Percentiles rank a stretch among this genome's conserved stretches.
Conservation (phyloP, 2,113 vertebrate species). For the Muscicapa adusta region DNA sequence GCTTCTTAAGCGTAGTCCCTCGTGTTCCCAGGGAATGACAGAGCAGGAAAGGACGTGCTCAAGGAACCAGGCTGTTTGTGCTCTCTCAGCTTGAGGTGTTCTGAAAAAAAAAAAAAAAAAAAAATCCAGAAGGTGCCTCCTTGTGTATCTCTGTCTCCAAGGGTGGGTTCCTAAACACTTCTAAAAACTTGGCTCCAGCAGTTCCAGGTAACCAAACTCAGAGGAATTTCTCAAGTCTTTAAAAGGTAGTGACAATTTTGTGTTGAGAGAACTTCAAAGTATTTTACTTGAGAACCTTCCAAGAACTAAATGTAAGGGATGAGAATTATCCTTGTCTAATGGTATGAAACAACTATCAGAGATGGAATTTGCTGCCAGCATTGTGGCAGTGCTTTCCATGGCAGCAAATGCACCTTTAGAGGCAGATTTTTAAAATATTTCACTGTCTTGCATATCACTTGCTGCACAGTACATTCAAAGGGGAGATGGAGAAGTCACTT, state of each 20-base stretch:
- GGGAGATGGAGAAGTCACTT: background rate
- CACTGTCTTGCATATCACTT: background rate
- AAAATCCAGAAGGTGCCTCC: background rate
- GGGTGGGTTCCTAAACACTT: background rate
- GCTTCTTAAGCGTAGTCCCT: conserved; percentile 4
- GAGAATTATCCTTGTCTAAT: conserved; percentile 25
- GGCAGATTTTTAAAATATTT: background rate
- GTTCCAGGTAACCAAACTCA: background rate
- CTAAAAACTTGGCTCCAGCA: background rate
- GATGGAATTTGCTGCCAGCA: background rate
- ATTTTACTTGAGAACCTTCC: conserved; percentile 32
- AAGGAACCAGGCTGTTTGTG: background rate
- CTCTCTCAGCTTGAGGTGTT: background rate
- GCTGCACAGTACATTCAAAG: background rate
- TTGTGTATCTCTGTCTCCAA: background rate
- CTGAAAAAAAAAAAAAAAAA: background rate
- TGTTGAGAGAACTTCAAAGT: background rate
- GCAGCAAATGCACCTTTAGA: background rate
- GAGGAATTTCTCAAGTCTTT: background rate
- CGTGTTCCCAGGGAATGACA: conserved; percentile 14
- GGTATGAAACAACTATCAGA: background rate
- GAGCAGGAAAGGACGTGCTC: conserved; percentile 18
- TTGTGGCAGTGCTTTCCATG: background rate
- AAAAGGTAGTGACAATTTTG: background rate
- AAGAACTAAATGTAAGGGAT: conserved; percentile 20